Evolutionary conservation across 1,140 invertebrate genomes (phyloP).

Genomic region (Orchestia grillus): DNA sequence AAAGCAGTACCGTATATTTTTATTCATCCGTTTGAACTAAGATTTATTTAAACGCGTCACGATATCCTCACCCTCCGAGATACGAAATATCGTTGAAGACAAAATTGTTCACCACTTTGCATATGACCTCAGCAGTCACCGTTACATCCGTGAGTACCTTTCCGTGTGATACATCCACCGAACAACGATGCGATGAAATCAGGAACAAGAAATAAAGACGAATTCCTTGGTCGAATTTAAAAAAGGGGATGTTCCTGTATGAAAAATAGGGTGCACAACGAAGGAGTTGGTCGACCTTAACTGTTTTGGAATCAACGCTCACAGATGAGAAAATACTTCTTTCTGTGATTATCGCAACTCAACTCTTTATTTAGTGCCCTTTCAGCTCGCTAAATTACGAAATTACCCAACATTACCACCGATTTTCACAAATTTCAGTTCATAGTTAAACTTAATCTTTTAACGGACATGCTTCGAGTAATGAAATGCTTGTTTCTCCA

Average conservation of each 20-base stretch:
- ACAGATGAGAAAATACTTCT: neutral
- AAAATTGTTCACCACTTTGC: neutral
- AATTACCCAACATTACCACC: neutral
- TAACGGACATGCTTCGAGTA: neutral
- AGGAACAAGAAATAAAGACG: neutral
- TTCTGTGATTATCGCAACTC: neutral
- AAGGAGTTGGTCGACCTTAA: neutral
- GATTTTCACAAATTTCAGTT: neutral
- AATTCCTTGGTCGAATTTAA: neutral
- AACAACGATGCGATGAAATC: neutral
- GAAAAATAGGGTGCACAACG: neutral
- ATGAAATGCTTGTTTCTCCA: neutral
- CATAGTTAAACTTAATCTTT: neutral
- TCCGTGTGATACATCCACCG: neutral
- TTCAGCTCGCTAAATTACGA: neutral
- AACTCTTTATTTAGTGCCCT: neutral
- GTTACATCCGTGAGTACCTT: neutral
- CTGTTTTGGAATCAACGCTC: neutral
- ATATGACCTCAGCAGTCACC: neutral
- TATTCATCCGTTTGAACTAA: neutral
- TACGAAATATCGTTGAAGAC: neutral
- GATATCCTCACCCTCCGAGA: neutral
- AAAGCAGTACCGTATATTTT: neutral
- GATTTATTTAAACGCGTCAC: neutral
- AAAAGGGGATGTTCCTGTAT: neutral